A percentile compares a stretch with the other conserved stretches of the same genome.
Evolutionary conservation across 2,888 invertebrate genomes (phyloP).

Genomic region (Cosmopolites sordidus): DNA sequence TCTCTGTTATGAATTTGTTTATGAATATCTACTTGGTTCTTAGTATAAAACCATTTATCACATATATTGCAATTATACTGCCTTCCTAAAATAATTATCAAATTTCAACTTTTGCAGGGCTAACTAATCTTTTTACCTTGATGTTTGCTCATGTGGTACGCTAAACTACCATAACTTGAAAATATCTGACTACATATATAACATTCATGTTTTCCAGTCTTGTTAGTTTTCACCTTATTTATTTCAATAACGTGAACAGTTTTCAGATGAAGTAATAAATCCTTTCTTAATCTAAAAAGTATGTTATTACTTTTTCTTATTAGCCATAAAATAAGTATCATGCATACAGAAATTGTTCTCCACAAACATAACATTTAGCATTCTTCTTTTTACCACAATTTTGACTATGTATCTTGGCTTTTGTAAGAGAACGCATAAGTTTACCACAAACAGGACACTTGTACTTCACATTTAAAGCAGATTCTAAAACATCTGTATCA

Average conservation of each 20-base stretch:
- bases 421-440: constrained; percentile 9
- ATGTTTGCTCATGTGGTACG: constrained; percentile 22
- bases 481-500: constrained; percentile 3
- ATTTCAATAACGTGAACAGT: constrained; percentile 4
- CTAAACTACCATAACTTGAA: constrained; percentile 4
- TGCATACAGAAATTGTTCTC: constrained; percentile 10
- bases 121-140: constrained; percentile 8
- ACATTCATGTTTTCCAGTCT: neutral
- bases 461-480: constrained; percentile 16
- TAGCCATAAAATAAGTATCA: neutral
- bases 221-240: neutral
- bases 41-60: constrained; percentile 18
- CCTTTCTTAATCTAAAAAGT: constrained; percentile 8
- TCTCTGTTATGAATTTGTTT: constrained; percentile 15
- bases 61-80: constrained; percentile 18
- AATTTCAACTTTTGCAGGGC: no score
- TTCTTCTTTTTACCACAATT: constrained; percentile 13
- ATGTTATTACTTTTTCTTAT: constrained; percentile 1
- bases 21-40: constrained; percentile 11
- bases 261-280: constrained; percentile 9
- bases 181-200: constrained; percentile 13
- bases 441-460: constrained; percentile 18
- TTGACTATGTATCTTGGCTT: constrained; percentile 13
- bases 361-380: constrained; percentile 16
- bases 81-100: constrained; percentile 9